phyloP scores from a whole-genome alignment of 2,888 invertebrate genomes.

The Ommatoiulus sabulosus region DNA sequence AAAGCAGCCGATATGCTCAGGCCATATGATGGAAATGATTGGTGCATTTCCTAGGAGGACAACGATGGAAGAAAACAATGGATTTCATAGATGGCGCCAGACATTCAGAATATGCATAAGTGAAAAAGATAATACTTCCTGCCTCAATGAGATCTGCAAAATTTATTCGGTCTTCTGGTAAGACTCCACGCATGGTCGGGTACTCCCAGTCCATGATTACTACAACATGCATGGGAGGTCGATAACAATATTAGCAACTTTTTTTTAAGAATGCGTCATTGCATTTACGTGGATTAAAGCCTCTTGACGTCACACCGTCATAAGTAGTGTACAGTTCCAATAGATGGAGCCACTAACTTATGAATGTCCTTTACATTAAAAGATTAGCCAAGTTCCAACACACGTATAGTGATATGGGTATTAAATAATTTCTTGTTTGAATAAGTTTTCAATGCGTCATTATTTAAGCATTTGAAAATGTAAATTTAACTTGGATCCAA shows the following conservation, averaged over 20 bases:
- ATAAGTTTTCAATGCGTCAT: no score
- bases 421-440: no score
- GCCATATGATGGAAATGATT: slow-evolving; percentile 24
- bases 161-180: slow-evolving; percentile 67
- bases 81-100: neutral
- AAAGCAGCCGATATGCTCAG: slow-evolving; percentile 45
- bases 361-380: no score
- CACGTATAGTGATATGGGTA: no score
- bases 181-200: slow-evolving; percentile 64
- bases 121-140: slow-evolving; percentile 32
- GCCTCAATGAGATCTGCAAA: slow-evolving; percentile 70
- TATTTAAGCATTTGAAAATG: no score
- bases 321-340: slow-evolving; percentile 68
- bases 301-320: no score
- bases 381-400: no score
- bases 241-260: neutral
- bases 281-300: no score
- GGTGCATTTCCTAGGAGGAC: slow-evolving; percentile 38
- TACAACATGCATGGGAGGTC: rapidly evolving
- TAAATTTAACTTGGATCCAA: no score
- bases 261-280: slow-evolving; percentile 88
- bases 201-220: slow-evolving; percentile 68
- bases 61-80: neutral
- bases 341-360: no score
- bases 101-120: neutral